Evolutionary conservation across 1,140 invertebrate genomes (phyloP).

Genomic region (Amyelois transitella): DNA sequence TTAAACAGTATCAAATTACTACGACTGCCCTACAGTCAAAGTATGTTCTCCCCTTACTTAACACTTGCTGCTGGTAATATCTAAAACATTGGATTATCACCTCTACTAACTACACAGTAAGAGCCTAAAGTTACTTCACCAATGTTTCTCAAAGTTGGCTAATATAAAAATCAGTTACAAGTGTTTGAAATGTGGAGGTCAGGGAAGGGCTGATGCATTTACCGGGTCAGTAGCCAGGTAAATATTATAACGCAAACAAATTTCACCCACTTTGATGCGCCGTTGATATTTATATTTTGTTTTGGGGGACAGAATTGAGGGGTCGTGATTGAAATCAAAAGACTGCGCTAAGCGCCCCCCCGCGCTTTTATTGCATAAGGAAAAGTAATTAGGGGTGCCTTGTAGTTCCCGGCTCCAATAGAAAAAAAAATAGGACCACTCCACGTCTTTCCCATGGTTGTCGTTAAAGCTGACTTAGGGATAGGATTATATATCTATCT

Average conservation of each 20-base stretch:
- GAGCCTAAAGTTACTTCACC: neutral
- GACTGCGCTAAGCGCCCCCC: neutral
- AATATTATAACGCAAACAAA: conserved; percentile 67
- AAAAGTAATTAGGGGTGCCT: neutral
- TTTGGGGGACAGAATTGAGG: conserved; percentile 8
- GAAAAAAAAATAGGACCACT: too few relatives aligned
- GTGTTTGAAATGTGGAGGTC: conserved; percentile 48
- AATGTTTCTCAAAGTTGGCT: conserved; percentile 12
- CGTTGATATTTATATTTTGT: conserved; percentile 53
- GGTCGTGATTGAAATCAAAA: conserved; percentile 2
- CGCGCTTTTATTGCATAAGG: neutral
- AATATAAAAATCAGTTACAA: conserved; percentile 53
- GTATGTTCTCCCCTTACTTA: conserved; percentile 21
- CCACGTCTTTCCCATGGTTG: too few relatives aligned
- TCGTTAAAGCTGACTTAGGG: too few relatives aligned
- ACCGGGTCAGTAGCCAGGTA: conserved; percentile 65
- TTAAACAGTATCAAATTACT: conserved; percentile 53
- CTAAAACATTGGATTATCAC: conserved; percentile 11
- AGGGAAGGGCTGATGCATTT: conserved; percentile 38
- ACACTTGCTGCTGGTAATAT: conserved; percentile 10
- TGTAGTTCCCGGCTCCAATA: too few relatives aligned
- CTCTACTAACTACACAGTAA: conserved; percentile 6
- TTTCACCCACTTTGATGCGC: conserved; percentile 61
- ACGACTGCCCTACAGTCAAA: conserved; percentile 36
- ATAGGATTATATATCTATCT: too few relatives aligned